A percentile compares a stretch with the other conserved stretches of the same genome.
These are phyloP conservation scores for Amazona finschi DNA, from an alignment of 2,797 vertebrate species.

Conservation along the genomic window DNA sequence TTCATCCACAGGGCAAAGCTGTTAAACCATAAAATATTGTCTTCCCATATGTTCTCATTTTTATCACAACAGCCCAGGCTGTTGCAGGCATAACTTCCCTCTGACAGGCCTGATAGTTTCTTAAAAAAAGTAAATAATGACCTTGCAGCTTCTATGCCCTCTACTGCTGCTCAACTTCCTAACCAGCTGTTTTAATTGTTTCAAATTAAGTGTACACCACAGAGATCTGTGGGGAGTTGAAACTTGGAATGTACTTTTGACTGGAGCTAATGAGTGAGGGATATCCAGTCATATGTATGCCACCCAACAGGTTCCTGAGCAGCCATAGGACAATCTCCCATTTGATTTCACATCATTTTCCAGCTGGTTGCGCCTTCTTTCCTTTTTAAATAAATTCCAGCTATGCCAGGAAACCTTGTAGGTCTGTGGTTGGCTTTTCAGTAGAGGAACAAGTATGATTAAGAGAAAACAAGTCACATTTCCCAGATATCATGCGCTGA, in stretches of 20 bases:
- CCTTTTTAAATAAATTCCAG: not conserved
- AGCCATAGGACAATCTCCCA: not conserved
- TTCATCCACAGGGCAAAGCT: not conserved
- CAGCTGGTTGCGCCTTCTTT: not conserved
- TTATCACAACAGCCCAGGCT: not conserved
- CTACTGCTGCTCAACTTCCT: conserved; percentile 13
- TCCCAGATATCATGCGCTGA: fast-evolving
- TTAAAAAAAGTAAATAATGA: not conserved
- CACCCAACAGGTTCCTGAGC: not conserved
- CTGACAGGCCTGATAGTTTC: not conserved
- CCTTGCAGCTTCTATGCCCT: not conserved
- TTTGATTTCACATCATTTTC: not conserved
- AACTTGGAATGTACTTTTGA: not conserved
- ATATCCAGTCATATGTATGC: not conserved
- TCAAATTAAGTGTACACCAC: conserved; percentile 19
- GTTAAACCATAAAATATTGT: not conserved
- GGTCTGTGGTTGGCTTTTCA: not conserved
- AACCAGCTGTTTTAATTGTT: conserved; percentile 60
- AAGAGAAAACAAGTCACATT: not conserved
- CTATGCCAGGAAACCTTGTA: not conserved
- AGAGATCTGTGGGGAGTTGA: conserved; percentile 28
- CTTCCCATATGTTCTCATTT: conserved; percentile 3
- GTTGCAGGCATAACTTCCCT: conserved; percentile 11
- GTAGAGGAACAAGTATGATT: not conserved
- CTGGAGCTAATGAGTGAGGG: conserved; percentile 35